Evolutionary conservation across 2,888 invertebrate species (phyloP).

Genomic region (Hylaea fasciaria): DNA sequence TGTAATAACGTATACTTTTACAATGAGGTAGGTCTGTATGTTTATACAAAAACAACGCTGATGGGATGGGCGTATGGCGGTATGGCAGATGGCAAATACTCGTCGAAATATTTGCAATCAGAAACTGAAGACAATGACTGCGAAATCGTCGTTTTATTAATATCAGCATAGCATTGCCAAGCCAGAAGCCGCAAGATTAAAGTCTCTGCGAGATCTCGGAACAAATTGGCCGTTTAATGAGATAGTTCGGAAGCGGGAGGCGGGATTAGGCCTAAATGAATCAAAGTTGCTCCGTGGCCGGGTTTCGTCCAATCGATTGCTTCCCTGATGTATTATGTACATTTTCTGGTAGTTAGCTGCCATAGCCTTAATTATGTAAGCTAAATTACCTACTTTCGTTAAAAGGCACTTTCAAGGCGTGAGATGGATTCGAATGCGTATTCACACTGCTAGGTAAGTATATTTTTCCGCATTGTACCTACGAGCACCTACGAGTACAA

Average conservation of each 20-base stretch:
- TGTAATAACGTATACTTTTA: too few species aligned
- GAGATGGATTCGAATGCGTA: neutral
- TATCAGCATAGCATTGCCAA: slow-evolving; percentile 37
- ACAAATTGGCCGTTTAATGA: slow-evolving; percentile 80
- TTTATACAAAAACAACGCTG: neutral
- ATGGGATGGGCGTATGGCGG: too few species aligned
- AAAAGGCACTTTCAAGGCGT: slow-evolving; percentile 12
- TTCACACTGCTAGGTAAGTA: neutral
- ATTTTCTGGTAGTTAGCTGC: slow-evolving; percentile 43
- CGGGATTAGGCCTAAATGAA: slow-evolving; percentile 74
- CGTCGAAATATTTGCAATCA: neutral
- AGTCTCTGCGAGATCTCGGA: slow-evolving; percentile 69
- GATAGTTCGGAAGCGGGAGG: slow-evolving; percentile 68
- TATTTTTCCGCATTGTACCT: neutral
- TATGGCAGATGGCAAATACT: too few species aligned
- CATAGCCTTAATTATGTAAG: slow-evolving; percentile 42
- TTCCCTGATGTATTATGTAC: slow-evolving; percentile 49
- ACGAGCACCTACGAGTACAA: too few species aligned
- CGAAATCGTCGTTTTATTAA: slow-evolving; percentile 11
- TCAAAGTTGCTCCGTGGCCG: slow-evolving; percentile 63
- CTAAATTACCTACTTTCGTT: slow-evolving; percentile 37
- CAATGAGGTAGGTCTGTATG: too few species aligned
- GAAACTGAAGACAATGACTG: neutral
- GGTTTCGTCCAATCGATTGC: slow-evolving; percentile 61
- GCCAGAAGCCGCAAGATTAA: slow-evolving; percentile 67